These are phyloP conservation scores for Leucoraja erinaceus DNA, from an alignment of 2,113 vertebrate species.

Conservation along the genomic window DNA sequence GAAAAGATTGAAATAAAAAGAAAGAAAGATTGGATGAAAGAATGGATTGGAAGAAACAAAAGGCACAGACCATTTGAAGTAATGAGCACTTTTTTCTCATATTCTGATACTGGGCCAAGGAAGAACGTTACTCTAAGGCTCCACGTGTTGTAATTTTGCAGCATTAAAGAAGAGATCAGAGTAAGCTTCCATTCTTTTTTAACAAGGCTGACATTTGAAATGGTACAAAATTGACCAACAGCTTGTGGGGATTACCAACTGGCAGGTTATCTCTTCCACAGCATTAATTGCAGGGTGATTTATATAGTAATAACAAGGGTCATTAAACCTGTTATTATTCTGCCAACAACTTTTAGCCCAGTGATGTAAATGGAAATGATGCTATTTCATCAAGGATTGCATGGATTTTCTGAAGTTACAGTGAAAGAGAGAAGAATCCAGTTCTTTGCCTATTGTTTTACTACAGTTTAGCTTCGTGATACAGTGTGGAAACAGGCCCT, in stretches of 20 bases:
- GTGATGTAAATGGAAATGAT: neutral
- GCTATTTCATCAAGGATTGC: neutral
- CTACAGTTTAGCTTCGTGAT: too few species aligned
- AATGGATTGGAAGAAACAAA: neutral
- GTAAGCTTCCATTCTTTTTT: neutral
- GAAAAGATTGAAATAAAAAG: neutral
- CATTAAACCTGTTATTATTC: neutral
- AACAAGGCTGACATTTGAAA: too few species aligned
- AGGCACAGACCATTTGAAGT: neutral
- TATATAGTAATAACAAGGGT: neutral
- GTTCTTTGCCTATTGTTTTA: neutral
- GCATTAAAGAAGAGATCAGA: neutral
- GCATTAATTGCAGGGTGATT: neutral
- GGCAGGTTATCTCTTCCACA: neutral
- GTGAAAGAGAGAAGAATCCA: neutral
- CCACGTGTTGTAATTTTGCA: neutral
- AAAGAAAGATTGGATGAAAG: neutral
- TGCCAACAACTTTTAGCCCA: neutral
- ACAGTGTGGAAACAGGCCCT: too few species aligned
- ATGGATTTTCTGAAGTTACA: neutral
- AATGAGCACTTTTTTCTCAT: neutral
- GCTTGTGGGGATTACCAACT: neutral
- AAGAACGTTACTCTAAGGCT: neutral
- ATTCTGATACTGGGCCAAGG: neutral
- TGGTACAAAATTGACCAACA: neutral